Base-by-base conservation (phyloP, 2,888 invertebrate genomes). In the Falcaria lacertinaria region DNA sequence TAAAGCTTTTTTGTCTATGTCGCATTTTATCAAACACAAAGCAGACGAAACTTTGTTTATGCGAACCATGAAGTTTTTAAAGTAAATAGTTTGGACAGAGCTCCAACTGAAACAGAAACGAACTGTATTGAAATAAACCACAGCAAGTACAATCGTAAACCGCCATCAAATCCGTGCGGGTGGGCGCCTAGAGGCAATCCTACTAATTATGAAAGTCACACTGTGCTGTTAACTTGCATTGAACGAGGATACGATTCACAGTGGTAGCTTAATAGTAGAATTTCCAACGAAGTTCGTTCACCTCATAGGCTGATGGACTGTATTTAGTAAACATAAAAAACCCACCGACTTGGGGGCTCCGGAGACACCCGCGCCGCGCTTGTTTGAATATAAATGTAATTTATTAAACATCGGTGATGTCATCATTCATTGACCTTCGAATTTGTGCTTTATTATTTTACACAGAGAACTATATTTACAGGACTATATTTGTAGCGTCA, bases 221-320 rank as follows among this genome's bases (percentile, higher is more conserved):
- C 45, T 41, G 41, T 50, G 48, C 49, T 51, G 61, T 53, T 56
- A 57, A 56, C 49, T 44, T 46, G 44, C 46, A 61, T 48, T 57
- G 50, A 56, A 51, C 51, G 47, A 60, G 52, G 52, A 54, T 53
- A 55, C 68, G 50, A 63, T 60, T 54, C 49, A 58, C 49, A 55
- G 63, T 47, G 64, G 57, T 52, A 48, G 66, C 52, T 54, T 76
- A 64, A 68, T 68, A 66, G 64, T 62, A 58, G 57, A 67, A 57
- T 67, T 71, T 62, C 45, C 58, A 61, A 54, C 50, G 52, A 47
- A 55, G 79, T 68, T 77, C 77, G 58, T 80, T 80, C 72, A 80
- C 71, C 80, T 72, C 64, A 46, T 49, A 62, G 57, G 57, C 52
- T 35, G 33, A 34, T 25, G 33, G 38, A 7, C 32, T 32, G 39